Conservation (phyloP, 2,888 invertebrate species). For the Caenorhabditis doughertyi region DNA sequence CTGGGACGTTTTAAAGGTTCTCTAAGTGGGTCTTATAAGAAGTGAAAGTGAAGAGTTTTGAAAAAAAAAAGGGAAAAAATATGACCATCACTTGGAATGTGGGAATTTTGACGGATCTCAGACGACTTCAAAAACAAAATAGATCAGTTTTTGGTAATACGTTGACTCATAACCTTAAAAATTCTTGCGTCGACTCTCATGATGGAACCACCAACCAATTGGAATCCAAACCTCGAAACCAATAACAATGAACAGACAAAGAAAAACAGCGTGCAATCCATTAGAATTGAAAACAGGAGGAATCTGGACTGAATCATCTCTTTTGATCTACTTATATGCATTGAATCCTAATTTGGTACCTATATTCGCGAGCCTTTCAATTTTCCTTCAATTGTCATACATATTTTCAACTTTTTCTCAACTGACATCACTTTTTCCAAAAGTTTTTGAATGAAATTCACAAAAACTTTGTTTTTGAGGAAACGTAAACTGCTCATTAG, state of each 20-base stretch:
- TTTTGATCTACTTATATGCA: slow-evolving; percentile 15
- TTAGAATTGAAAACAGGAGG: slow-evolving; percentile 52
- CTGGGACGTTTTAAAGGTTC: slow-evolving; percentile 19
- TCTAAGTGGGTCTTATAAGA: slow-evolving; percentile 27
- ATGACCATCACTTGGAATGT: slow-evolving; percentile 23
- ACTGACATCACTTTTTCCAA: slow-evolving; percentile 6
- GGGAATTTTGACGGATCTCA: slow-evolving; percentile 2
- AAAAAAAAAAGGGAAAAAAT: slow-evolving; percentile 2
- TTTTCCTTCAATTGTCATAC: slow-evolving; percentile 1
- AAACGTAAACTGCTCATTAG: slow-evolving; percentile 31
- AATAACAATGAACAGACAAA: slow-evolving; percentile 45
- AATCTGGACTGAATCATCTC: slow-evolving; percentile 46
- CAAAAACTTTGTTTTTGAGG: slow-evolving; percentile 3
- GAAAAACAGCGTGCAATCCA: slow-evolving; percentile 43
- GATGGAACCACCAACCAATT: slow-evolving; percentile 27
- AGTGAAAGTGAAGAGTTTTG: slow-evolving; percentile 21
- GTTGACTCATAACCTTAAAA: slow-evolving; percentile 40
- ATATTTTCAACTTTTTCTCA: neutral
- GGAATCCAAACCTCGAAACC: slow-evolving; percentile 16
- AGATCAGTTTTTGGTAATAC: slow-evolving; percentile 27
- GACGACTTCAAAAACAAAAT: slow-evolving; percentile 11
- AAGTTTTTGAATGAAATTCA: neutral
- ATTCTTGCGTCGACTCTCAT: slow-evolving; percentile 35
- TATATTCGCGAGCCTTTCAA: neutral
- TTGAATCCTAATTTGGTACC: slow-evolving; percentile 2